Evolutionary conservation across 2,888 invertebrate species (phyloP).

Genomic region (Cephus sareptanus): DNA sequence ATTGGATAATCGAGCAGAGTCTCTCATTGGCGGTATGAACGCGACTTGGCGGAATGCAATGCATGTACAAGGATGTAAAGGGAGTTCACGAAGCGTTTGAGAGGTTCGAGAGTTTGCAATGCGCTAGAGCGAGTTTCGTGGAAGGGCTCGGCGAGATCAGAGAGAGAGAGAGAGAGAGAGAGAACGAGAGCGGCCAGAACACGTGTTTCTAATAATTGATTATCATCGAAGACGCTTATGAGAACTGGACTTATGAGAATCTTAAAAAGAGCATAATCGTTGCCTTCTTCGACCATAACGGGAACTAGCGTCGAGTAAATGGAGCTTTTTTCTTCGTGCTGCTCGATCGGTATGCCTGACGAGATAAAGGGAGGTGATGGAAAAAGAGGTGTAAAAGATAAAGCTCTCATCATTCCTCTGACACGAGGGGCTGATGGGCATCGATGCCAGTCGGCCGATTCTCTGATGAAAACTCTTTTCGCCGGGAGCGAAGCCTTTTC

Average conservation of each 20-base stretch:
- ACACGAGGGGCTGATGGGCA: background rate
- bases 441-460: background rate
- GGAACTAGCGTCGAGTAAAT: background rate
- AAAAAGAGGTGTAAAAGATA: background rate
- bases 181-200: constrained; percentile 15
- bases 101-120: constrained; percentile 29
- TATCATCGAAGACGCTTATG: constrained; percentile 51
- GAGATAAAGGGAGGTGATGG: background rate
- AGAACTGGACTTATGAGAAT: constrained; percentile 44
- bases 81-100: too few relatives aligned
- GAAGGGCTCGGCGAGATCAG: constrained; percentile 57
- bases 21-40: too few relatives aligned
- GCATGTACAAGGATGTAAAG: too few relatives aligned
- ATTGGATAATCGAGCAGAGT: too few relatives aligned
- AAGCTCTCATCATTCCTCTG: background rate
- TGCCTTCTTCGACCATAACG: constrained; percentile 42
- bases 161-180: constrained; percentile 40
- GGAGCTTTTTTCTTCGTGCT: background rate
- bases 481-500: constrained; percentile 44
- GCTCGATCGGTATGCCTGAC: background rate
- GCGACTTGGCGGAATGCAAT: too few relatives aligned
- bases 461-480: constrained; percentile 41
- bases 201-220: constrained; percentile 63
- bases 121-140: constrained; percentile 42
- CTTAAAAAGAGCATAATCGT: constrained; percentile 55